phyloP scores from a whole-genome alignment of 2,888 invertebrate genomes.

The Cheiracanthium punctorium region DNA sequence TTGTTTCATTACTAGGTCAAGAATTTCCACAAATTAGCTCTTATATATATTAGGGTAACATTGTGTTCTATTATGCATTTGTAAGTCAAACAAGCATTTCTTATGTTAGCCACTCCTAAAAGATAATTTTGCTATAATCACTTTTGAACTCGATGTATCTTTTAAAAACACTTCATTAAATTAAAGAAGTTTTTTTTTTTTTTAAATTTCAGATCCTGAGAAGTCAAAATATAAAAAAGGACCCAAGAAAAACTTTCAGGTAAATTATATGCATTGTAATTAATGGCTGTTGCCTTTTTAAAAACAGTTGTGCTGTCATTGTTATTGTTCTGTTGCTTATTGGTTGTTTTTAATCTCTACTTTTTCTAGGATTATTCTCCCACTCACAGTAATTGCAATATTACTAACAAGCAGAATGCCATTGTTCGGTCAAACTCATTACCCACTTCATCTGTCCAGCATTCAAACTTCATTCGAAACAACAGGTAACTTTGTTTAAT shows the following conservation, averaged over 20 bases:
- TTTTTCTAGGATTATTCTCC: slow-evolving; percentile 42
- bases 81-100: too few relatives aligned
- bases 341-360: background rate
- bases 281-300: background rate
- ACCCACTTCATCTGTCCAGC: slow-evolving; percentile 34
- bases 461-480: slow-evolving; percentile 21
- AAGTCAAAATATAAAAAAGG: slow-evolving; percentile 46
- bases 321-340: background rate
- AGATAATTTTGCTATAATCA: too few relatives aligned
- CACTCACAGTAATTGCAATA: slow-evolving; percentile 21
- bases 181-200: too few relatives aligned
- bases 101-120: too few relatives aligned
- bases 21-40: too few relatives aligned
- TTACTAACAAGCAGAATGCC: slow-evolving; percentile 6
- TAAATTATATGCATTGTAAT: background rate
- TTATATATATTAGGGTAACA: too few relatives aligned
- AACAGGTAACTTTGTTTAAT: slow-evolving; percentile 47
- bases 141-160: too few relatives aligned
- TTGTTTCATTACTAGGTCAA: too few relatives aligned
- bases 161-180: too few relatives aligned
- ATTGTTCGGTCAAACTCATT: slow-evolving; percentile 52
- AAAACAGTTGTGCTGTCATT: background rate
- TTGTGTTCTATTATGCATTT: too few relatives aligned
- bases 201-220: slow-evolving; percentile 33
- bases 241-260: slow-evolving; percentile 44